Conservation (phyloP, 2,888 invertebrate species). For the Caenorhabditis sp. region DNA sequence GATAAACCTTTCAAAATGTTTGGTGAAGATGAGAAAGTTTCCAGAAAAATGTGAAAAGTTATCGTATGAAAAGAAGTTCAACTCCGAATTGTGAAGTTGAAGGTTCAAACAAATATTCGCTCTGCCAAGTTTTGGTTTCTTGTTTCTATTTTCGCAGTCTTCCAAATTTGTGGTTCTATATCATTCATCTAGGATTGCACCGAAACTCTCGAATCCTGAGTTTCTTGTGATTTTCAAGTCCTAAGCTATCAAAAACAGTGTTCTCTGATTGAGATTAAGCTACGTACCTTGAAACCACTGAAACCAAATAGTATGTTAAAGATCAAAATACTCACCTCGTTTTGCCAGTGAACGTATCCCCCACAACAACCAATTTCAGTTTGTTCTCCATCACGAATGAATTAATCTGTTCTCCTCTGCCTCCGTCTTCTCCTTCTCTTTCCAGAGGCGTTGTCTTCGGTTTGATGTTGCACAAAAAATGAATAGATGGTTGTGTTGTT, state of each 20-base stretch:
- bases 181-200: no score
- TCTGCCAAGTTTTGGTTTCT: not conserved
- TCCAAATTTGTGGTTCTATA: not conserved
- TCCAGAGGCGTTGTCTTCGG: constrained; percentile 39
- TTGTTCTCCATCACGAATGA: constrained; percentile 73
- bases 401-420: not conserved
- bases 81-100: not conserved
- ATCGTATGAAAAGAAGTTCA: no score
- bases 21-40: no score
- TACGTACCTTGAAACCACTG: no score
- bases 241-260: no score
- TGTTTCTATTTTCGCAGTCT: not conserved
- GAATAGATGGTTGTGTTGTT: constrained; percentile 42
- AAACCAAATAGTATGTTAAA: no score
- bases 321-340: constrained; percentile 86
- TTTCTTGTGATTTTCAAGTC: no score
- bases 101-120: not conserved
- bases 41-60: no score
- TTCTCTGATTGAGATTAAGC: no score
- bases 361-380: constrained; percentile 94
- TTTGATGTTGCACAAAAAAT: constrained; percentile 43
- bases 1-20: no score
- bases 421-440: constrained; percentile 24
- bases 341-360: constrained; percentile 95
- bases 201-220: no score